These are phyloP conservation scores for Neopipo cinnamomea DNA, from an alignment of 2,113 vertebrate species.

Conservation along the genomic window DNA sequence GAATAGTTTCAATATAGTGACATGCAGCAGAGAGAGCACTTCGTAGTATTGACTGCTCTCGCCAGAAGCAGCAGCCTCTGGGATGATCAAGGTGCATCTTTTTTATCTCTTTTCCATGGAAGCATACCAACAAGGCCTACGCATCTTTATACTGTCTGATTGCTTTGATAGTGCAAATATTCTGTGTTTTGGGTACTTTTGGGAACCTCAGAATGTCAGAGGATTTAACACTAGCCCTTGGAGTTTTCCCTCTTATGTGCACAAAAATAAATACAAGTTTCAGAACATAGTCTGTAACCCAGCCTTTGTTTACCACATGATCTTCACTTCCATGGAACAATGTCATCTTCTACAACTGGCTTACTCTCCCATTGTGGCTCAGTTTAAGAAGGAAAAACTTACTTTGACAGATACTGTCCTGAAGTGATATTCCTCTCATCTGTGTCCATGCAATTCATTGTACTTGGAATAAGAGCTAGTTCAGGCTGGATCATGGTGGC, in stretches of 20 bases:
- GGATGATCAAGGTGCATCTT: background rate
- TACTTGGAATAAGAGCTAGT: constrained; percentile 90
- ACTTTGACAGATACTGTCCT: constrained; percentile 94
- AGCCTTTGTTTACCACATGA: background rate
- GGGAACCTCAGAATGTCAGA: background rate
- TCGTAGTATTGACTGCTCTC: background rate
- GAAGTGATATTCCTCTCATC: constrained; percentile 85
- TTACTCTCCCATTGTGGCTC: background rate
- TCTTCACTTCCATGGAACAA: background rate
- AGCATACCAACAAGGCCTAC: background rate
- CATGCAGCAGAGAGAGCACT: background rate
- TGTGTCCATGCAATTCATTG: constrained; percentile 90
- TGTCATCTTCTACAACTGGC: background rate
- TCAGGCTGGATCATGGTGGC: constrained; percentile 87
- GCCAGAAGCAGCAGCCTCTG: background rate
- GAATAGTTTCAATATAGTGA: background rate
- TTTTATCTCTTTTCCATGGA: background rate
- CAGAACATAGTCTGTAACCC: background rate
- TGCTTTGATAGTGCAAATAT: background rate
- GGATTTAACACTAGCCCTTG: background rate
- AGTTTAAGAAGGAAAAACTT: background rate
- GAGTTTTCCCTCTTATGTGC: background rate
- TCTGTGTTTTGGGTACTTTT: background rate
- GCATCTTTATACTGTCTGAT: background rate
- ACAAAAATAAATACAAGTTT: background rate